A percentile compares a stretch with the other conserved stretches of the same genome.
Conservation (phyloP, 2,888 invertebrate genomes). For the Drosophila infuscata region DNA sequence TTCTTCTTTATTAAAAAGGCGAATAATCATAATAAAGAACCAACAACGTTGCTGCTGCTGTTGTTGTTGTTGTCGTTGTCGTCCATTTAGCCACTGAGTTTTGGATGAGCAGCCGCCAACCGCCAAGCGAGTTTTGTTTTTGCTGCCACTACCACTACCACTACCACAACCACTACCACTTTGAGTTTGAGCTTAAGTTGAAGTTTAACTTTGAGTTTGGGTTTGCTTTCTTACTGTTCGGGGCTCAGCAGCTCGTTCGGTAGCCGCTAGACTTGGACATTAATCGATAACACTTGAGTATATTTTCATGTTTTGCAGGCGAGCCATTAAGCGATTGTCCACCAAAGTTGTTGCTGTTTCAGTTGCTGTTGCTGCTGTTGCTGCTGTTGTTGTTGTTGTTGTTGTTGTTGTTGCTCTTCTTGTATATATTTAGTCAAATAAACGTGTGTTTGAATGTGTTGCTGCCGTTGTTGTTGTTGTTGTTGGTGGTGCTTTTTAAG, state of each 20-base stretch:
- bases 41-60: constrained; percentile 58
- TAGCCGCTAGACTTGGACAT: constrained; percentile 85
- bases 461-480: constrained; percentile 22
- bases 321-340: constrained; percentile 86
- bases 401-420: constrained; percentile 37
- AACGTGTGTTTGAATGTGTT: constrained; percentile 56
- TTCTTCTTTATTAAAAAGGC: constrained; percentile 81
- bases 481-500: constrained; percentile 13
- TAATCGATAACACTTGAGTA: constrained; percentile 86
- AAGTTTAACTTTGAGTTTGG: constrained; percentile 15
- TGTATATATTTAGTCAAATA: constrained; percentile 61
- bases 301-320: constrained; percentile 85
- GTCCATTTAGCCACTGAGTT: constrained; percentile 82
- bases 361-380: background rate
- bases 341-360: constrained; percentile 50
- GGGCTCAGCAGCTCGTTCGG: constrained; percentile 82
- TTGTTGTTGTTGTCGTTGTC: constrained; percentile 59
- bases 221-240: constrained; percentile 22
- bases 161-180: constrained; percentile 2
- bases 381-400: constrained; percentile 32
- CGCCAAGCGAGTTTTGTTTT: constrained; percentile 68
- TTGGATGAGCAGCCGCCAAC: constrained; percentile 78
- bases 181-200: constrained; percentile 17
- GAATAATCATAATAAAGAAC: constrained; percentile 81
- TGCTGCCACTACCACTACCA: constrained; percentile 31